These are phyloP conservation scores for Agrotis clavis DNA, from an alignment of 2,888 invertebrate genomes.

Conservation along the genomic window DNA sequence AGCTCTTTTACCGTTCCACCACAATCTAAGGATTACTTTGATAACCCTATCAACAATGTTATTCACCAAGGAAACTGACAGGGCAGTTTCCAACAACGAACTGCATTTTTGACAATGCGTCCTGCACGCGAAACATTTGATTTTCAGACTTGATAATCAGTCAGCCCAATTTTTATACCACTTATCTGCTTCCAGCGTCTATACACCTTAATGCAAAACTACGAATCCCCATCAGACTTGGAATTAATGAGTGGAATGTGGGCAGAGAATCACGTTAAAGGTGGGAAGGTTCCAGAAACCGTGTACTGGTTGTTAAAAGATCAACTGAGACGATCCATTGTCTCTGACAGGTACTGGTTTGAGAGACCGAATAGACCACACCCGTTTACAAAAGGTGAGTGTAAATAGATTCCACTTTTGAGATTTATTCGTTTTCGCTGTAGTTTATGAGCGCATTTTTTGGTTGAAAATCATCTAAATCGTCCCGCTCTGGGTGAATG, in stretches of 20 bases:
- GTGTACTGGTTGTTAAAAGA: conserved; percentile 96
- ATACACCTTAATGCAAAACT: conserved; percentile 63
- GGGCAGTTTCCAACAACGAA: too few relatives aligned
- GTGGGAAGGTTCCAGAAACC: conserved; percentile 95
- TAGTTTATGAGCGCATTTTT: too few relatives aligned
- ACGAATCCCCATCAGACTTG: conserved; percentile 93
- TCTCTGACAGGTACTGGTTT: conserved; percentile 92
- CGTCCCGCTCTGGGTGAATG: too few relatives aligned
- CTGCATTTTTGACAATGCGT: too few relatives aligned
- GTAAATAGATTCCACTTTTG: too few relatives aligned
- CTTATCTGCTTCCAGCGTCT: conserved; percentile 36
- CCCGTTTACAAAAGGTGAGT: conserved; percentile 70
- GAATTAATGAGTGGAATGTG: conserved; percentile 96
- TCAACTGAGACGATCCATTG: conserved; percentile 92
- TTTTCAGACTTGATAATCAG: conserved; percentile 6
- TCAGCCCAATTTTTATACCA: background rate
- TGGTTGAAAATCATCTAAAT: too few relatives aligned
- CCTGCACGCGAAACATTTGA: too few relatives aligned
- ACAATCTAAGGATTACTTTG: too few relatives aligned
- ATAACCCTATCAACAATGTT: too few relatives aligned
- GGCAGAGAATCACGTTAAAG: conserved; percentile 94
- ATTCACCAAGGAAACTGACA: too few relatives aligned
- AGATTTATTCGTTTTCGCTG: too few relatives aligned
- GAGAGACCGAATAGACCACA: conserved; percentile 67
- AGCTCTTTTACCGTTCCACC: too few relatives aligned